Evolutionary conservation across 2,797 vertebrate species (phyloP).

Genomic region (Poeciliopsis presidionis): DNA sequence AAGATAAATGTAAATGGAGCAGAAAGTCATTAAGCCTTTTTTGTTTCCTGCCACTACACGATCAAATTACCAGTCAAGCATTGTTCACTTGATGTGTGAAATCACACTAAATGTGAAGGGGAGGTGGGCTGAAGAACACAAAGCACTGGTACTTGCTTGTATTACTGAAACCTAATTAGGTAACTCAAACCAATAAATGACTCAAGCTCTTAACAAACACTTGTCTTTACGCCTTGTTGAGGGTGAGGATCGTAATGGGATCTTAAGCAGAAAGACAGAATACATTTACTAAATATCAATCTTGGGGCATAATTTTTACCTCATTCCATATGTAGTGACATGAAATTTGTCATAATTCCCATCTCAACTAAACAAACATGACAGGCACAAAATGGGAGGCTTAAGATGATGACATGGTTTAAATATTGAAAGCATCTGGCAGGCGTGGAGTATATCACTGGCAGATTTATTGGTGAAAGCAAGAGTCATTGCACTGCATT

Average conservation of each 20-base stretch:
- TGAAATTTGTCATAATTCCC: constrained; percentile 54
- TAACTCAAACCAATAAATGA: constrained; percentile 31
- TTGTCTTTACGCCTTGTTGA: constrained; percentile 7
- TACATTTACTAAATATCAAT: constrained; percentile 20
- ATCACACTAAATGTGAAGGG: constrained; percentile 4
- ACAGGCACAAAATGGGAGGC: constrained; percentile 50
- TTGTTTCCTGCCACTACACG: constrained; percentile 6
- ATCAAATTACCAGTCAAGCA: constrained; percentile 19
- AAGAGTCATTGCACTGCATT: constrained; percentile 21
- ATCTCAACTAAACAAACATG: constrained; percentile 55
- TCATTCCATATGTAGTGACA: constrained; percentile 45
- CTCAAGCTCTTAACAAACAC: constrained; percentile 21
- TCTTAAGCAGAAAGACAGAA: constrained; percentile 8
- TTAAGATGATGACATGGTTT: constrained; percentile 51
- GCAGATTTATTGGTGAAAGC: constrained; percentile 51
- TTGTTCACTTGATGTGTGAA: constrained; percentile 14
- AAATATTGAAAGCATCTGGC: constrained; percentile 60
- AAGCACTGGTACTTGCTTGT: not conserved
- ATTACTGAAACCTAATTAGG: constrained; percentile 9
- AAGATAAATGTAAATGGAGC: constrained; percentile 3
- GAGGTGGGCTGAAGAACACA: not conserved
- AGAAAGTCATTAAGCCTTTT: not conserved
- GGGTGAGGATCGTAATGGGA: not conserved
- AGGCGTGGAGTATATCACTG: constrained; percentile 39
- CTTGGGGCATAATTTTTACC: constrained; percentile 27